These are phyloP conservation scores for Myiopsitta monachus DNA, from an alignment of 2,113 vertebrate species.

Conservation along the genomic window DNA sequence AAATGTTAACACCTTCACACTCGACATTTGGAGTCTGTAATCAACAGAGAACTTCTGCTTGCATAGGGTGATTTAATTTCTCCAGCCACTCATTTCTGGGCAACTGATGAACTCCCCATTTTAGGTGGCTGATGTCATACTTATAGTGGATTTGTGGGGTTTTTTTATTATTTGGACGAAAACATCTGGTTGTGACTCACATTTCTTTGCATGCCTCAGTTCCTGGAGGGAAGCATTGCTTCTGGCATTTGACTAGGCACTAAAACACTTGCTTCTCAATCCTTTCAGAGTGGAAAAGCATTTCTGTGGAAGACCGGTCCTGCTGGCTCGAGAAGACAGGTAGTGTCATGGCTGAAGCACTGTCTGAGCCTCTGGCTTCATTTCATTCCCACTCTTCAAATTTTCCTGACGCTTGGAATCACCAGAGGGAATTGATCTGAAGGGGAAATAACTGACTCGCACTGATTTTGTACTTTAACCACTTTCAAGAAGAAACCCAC, in stretches of 20 bases:
- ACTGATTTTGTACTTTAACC: background rate
- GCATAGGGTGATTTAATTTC: background rate
- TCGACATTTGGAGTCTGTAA: rapidly evolving
- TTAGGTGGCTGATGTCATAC: background rate
- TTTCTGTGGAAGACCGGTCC: background rate
- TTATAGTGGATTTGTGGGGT: background rate
- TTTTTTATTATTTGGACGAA: background rate
- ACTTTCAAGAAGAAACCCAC: background rate
- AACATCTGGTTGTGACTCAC: background rate
- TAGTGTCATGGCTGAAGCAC: background rate
- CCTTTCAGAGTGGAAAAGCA: background rate
- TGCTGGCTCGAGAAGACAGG: background rate
- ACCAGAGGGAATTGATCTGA: background rate
- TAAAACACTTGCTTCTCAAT: background rate
- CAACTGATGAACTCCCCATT: background rate
- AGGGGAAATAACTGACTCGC: rapidly evolving
- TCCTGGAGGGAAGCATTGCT: background rate
- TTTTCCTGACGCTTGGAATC: background rate
- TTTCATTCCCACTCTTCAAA: background rate
- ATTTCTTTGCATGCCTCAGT: background rate
- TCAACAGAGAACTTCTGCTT: background rate
- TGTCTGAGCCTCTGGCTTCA: background rate
- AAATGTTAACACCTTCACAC: background rate
- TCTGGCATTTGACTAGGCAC: background rate
- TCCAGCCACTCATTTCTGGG: background rate